phyloP scores from a whole-genome alignment of 2,888 invertebrate species.

The Drosophila parthenogenetica region DNA sequence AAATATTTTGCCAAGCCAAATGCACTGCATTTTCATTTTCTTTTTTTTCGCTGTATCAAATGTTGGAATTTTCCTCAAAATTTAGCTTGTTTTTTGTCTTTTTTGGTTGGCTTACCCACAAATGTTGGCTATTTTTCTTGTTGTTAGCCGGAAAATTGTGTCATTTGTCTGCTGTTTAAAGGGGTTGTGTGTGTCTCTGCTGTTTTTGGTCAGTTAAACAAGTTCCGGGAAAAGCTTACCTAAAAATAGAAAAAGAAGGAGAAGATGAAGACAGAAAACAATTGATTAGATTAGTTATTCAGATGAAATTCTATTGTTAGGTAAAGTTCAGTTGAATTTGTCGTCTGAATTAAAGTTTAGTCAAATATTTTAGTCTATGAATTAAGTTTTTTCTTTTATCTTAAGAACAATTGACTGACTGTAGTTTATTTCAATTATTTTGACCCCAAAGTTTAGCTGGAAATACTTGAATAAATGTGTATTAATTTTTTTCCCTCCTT shows the following conservation, averaged over 20 bases:
- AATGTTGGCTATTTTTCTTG: slow-evolving; percentile 54
- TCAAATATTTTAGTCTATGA: slow-evolving; percentile 1
- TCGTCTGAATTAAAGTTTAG: not conserved
- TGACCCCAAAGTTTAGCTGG: slow-evolving; percentile 5
- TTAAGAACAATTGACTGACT: slow-evolving; percentile 15
- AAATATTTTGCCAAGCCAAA: slow-evolving; percentile 52
- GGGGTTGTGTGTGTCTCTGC: slow-evolving; percentile 12
- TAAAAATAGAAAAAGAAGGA: slow-evolving; percentile 39
- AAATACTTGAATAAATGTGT: slow-evolving; percentile 33
- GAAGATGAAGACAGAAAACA: not conserved
- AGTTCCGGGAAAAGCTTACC: slow-evolving; percentile 45
- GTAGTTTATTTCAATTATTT: slow-evolving; percentile 45
- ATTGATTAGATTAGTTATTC: slow-evolving; percentile 38
- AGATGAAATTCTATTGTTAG: slow-evolving; percentile 14
- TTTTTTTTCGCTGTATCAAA: slow-evolving; percentile 46
- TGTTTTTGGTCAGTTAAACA: slow-evolving; percentile 15
- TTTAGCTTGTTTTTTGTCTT: slow-evolving; percentile 10
- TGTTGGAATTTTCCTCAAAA: slow-evolving; percentile 53
- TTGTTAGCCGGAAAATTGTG: slow-evolving; percentile 44
- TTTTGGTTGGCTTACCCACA: slow-evolving; percentile 20
- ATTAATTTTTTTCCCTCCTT: slow-evolving; percentile 31
- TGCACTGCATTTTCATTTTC: too few relatives aligned
- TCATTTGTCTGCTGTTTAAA: slow-evolving; percentile 43
- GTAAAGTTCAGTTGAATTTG: not conserved
- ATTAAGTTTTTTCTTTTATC: not conserved